These are phyloP conservation scores for Hemithea aestivaria DNA, from an alignment of 2,888 invertebrate genomes.

Conservation along the genomic window DNA sequence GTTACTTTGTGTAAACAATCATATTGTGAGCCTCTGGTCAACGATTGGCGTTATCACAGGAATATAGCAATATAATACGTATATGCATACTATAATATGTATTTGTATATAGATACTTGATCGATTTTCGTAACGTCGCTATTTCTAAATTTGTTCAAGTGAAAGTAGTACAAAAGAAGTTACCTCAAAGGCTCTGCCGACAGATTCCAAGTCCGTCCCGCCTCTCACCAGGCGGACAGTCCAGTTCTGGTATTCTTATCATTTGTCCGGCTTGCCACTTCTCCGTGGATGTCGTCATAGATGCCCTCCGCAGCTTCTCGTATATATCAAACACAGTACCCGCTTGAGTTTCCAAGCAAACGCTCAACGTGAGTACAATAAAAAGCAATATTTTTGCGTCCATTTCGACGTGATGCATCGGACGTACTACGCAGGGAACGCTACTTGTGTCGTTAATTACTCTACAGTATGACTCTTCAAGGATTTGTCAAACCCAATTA, in stretches of 20 bases:
- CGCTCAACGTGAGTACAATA: conserved; percentile 33
- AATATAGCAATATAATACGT: too few species aligned
- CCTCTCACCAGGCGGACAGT: conserved; percentile 44
- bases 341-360: conserved; percentile 26
- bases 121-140: too few species aligned
- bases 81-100: too few species aligned
- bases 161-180: neutral
- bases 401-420: conserved; percentile 42
- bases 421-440: conserved; percentile 36
- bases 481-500: too few species aligned
- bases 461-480: neutral
- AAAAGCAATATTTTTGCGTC: conserved; percentile 47
- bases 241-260: conserved; percentile 52
- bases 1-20: too few species aligned
- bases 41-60: too few species aligned
- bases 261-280: conserved; percentile 44
- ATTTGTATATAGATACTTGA: too few species aligned
- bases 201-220: conserved; percentile 48
- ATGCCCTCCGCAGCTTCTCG: conserved; percentile 42
- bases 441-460: neutral
- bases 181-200: conserved; percentile 43
- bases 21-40: too few species aligned
- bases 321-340: conserved; percentile 46
- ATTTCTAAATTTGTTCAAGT: too few species aligned
- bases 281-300: conserved; percentile 28